Evolutionary conservation across 2,797 vertebrate genomes (phyloP).

Genomic region (Simalia tracyae): DNA sequence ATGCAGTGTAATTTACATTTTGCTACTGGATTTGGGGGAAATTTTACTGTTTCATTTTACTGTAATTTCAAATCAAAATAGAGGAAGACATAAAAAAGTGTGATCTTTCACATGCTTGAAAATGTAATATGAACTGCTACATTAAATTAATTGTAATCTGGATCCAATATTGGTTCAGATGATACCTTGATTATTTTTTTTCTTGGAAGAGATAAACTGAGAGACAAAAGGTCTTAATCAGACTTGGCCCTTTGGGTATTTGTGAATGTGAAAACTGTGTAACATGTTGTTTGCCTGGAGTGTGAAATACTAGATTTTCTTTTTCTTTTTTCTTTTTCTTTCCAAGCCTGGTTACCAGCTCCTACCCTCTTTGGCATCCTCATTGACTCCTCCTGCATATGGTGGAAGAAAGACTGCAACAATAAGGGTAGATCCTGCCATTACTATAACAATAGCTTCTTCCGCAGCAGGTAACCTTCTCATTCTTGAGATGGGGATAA

Average conservation of each 20-base stretch:
- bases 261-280: background rate
- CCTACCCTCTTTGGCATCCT: slow-evolving; percentile 87
- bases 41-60: background rate
- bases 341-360: slow-evolving; percentile 88
- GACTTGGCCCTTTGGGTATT: background rate
- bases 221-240: background rate
- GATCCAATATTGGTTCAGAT: background rate
- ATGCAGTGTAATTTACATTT: background rate
- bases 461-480: slow-evolving; percentile 84
- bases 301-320: slow-evolving; percentile 2
- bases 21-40: background rate
- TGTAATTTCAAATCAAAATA: background rate
- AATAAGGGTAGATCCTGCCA: slow-evolving; percentile 80
- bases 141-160: background rate
- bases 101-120: background rate
- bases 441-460: slow-evolving; percentile 89
- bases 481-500: background rate
- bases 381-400: slow-evolving; percentile 89
- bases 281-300: background rate
- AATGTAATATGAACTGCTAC: background rate
- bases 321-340: slow-evolving; percentile 4
- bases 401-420: slow-evolving; percentile 82
- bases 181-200: background rate
- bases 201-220: background rate
- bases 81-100: background rate